phyloP scores from a whole-genome alignment of 2,888 invertebrate genomes.

The Chymomyza procnemis region DNA sequence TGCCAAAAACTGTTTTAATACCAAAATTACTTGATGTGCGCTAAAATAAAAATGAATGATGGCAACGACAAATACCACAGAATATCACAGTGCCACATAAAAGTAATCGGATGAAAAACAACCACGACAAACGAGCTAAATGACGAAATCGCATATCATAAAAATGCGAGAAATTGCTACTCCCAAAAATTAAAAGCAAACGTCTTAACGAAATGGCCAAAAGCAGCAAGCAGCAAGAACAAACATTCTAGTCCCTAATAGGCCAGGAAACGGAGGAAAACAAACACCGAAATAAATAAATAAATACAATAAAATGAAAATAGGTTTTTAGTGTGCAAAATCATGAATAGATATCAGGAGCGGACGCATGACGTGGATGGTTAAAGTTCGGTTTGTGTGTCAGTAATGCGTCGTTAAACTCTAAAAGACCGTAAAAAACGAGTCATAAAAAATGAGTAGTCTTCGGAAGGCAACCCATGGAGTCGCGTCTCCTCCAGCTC shows the following conservation, averaged over 20 bases:
- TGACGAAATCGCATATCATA: conserved; percentile 59
- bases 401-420: conserved; percentile 74
- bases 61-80: conserved; percentile 17
- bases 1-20: conserved; percentile 48
- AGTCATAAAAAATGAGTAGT: conserved; percentile 62
- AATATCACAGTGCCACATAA: conserved; percentile 49
- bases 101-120: conserved; percentile 27
- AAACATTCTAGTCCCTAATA: conserved; percentile 3
- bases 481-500: background rate
- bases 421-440: conserved; percentile 66
- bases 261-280: background rate
- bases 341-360: conserved; percentile 65
- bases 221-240: conserved; percentile 5
- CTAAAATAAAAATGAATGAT: conserved; percentile 12
- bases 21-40: conserved; percentile 50
- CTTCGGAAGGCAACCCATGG: conserved; percentile 14
- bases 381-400: conserved; percentile 52
- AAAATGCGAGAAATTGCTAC: conserved; percentile 53
- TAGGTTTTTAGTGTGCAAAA: conserved; percentile 50
- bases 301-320: conserved; percentile 40
- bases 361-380: background rate
- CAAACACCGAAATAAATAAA: conserved; percentile 44
- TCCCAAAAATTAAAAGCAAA: conserved; percentile 60
- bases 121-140: conserved; percentile 28
- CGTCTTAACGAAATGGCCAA: conserved; percentile 8